These are phyloP conservation scores for Channa striata DNA, from an alignment of 2,797 vertebrate genomes.

Conservation along the genomic window DNA sequence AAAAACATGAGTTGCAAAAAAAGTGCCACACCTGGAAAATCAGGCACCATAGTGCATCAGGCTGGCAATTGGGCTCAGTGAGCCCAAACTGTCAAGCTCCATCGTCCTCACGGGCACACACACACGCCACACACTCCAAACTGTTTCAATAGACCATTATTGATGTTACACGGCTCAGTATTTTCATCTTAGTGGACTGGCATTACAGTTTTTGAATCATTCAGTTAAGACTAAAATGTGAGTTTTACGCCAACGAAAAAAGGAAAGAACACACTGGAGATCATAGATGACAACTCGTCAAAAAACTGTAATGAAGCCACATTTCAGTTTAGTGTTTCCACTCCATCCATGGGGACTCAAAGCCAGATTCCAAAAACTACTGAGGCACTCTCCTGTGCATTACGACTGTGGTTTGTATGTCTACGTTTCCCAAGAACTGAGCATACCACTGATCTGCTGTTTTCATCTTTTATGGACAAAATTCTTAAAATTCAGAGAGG, in stretches of 20 bases:
- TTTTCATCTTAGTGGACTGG: conserved; percentile 13
- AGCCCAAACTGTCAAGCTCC: conserved; percentile 51
- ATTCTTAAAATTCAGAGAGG: conserved; percentile 1
- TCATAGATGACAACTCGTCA: conserved; percentile 33
- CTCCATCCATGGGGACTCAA: conserved; percentile 39
- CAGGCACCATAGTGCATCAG: conserved; percentile 43
- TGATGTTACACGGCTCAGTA: conserved; percentile 2
- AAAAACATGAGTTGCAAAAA: conserved; percentile 15
- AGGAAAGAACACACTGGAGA: conserved; percentile 24
- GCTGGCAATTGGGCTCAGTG: conserved; percentile 31
- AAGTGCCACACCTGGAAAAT: conserved; percentile 67
- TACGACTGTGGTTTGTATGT: conserved; percentile 3
- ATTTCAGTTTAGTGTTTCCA: conserved; percentile 46
- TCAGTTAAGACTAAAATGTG: not conserved
- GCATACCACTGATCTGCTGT: not conserved
- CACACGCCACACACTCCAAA: conserved; percentile 23
- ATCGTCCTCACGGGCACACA: conserved; percentile 18
- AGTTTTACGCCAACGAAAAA: conserved; percentile 21
- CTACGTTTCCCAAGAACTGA: conserved; percentile 3
- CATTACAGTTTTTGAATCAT: conserved; percentile 33
- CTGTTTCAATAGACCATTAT: conserved; percentile 5
- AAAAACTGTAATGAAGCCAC: conserved; percentile 34
- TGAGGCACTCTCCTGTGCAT: conserved; percentile 20
- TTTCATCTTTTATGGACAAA: not conserved
- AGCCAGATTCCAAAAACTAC: conserved; percentile 29